These are phyloP conservation scores for Lepisosteus oculatus DNA, from an alignment of 2,113 vertebrate genomes.

Conservation along the genomic window DNA sequence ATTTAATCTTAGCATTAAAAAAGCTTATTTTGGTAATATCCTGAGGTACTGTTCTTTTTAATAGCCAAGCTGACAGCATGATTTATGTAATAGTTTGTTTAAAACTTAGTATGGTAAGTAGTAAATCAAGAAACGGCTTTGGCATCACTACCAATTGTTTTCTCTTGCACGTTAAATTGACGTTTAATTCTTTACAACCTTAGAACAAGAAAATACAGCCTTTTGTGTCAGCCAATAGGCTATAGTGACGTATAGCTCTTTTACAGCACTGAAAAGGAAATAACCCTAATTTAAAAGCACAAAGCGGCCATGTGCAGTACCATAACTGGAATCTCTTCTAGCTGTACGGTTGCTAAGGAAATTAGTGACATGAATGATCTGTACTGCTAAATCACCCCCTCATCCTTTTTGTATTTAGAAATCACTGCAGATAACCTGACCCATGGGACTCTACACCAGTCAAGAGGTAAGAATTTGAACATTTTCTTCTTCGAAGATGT, in stretches of 20 bases:
- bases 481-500: slow-evolving; percentile 15
- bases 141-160: too few species aligned
- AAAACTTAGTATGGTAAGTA: too few species aligned
- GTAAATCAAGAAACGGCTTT: too few species aligned
- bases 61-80: too few species aligned
- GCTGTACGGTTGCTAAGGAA: slow-evolving; percentile 44
- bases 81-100: too few species aligned
- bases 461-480: slow-evolving; percentile 58
- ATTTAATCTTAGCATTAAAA: too few species aligned
- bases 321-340: slow-evolving; percentile 35
- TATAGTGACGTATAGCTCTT: background rate
- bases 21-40: too few species aligned
- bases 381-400: slow-evolving; percentile 40
- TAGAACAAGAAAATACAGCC: too few species aligned
- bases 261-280: slow-evolving; percentile 26
- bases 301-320: slow-evolving; percentile 44
- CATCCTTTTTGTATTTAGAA: slow-evolving; percentile 49
- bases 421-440: slow-evolving; percentile 56
- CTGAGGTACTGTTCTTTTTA: too few species aligned
- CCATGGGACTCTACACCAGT: slow-evolving; percentile 62
- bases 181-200: too few species aligned
- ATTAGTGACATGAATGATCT: slow-evolving; percentile 47
- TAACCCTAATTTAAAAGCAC: slow-evolving; percentile 35
- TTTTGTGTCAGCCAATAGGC: too few species aligned
- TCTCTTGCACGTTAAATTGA: too few species aligned